Percentiles rank a stretch among this genome's conserved stretches.
Evolutionary conservation across 2,888 invertebrate species (phyloP).

Genomic region (Drosophila kambysellisi): DNA sequence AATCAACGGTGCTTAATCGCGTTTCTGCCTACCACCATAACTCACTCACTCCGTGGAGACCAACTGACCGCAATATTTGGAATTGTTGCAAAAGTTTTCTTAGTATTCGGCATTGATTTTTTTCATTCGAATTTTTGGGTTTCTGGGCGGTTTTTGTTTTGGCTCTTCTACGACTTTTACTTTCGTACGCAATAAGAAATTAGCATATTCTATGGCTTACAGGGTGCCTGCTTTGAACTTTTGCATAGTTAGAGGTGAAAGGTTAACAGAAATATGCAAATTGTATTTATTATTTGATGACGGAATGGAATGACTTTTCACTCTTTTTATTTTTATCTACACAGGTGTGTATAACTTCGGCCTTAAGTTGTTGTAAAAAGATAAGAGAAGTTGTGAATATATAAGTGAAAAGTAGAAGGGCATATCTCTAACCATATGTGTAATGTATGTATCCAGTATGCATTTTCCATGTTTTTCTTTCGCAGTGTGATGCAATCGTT

Average conservation of each 20-base stretch:
- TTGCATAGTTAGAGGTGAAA: constrained; percentile 13
- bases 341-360: not conserved
- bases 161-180: constrained; percentile 46
- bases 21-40: constrained; percentile 34
- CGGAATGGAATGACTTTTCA: not conserved
- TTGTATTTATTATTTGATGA: not conserved
- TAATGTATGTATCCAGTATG: not conserved
- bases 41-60: constrained; percentile 12
- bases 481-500: not conserved
- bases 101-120: constrained; percentile 66
- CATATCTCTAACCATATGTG: not conserved
- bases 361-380: not conserved
- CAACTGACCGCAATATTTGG: constrained; percentile 52
- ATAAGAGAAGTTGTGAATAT: not conserved
- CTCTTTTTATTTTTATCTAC: not conserved
- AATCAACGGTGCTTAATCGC: constrained; percentile 69
- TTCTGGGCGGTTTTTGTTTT: constrained; percentile 35
- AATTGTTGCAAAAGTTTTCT: constrained; percentile 44
- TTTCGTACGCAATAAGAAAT: constrained; percentile 61
- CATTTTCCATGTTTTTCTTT: not conserved
- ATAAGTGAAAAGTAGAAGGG: not conserved
- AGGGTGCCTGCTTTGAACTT: constrained; percentile 34
- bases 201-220: constrained; percentile 59
- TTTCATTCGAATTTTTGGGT: constrained; percentile 26
- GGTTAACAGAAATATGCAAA: constrained; percentile 5